These are phyloP conservation scores for Erpobdella octoculata DNA, from an alignment of 2,888 invertebrate species.

Conservation along the genomic window DNA sequence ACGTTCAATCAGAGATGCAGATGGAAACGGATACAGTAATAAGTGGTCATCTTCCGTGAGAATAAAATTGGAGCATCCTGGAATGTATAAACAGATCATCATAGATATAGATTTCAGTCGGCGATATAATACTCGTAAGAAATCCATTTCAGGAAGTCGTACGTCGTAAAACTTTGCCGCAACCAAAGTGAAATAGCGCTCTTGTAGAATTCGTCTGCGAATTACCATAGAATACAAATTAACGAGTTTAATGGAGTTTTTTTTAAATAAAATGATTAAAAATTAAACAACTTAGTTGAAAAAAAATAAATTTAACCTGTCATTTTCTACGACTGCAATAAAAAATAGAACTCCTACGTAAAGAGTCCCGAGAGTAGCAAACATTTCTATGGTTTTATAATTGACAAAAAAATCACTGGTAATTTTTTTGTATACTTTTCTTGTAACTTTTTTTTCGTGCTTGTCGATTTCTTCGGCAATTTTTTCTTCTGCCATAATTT, in stretches of 20 bases:
- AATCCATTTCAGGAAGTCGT: neutral
- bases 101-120: neutral
- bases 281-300: neutral
- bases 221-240: too few species aligned
- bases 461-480: too few species aligned
- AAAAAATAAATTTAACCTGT: neutral
- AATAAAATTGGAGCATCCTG: neutral
- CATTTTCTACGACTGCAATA: neutral
- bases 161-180: slow-evolving; percentile 3
- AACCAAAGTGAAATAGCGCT: slow-evolving; percentile 12
- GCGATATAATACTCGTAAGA: neutral
- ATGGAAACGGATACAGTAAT: slow-evolving; percentile 4
- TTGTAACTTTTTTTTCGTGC: too few species aligned
- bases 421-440: too few species aligned
- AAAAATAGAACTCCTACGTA: neutral
- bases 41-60: slow-evolving; percentile 11
- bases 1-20: slow-evolving; percentile 12
- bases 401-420: too few species aligned
- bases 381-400: neutral
- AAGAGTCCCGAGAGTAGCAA: neutral
- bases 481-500: neutral
- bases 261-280: neutral
- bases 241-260: neutral
- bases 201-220: slow-evolving; percentile 2
- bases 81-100: neutral